These are phyloP conservation scores for Sanderia malayensis DNA, from an alignment of 30 jellyfish, hydroid and myxozoan species.

Conservation along the genomic window DNA sequence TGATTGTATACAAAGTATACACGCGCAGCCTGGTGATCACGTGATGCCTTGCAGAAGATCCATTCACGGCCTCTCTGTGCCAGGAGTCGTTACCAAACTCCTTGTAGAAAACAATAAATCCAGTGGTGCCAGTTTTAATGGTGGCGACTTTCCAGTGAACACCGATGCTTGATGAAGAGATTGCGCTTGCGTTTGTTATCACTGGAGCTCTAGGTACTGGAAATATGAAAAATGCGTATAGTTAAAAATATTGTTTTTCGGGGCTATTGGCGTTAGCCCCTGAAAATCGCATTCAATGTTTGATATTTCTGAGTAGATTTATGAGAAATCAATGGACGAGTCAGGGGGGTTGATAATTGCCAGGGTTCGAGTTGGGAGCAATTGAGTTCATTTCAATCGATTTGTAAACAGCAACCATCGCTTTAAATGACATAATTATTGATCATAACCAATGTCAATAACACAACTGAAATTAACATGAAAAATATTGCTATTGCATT, in stretches of 20 bases:
- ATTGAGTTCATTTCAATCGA: no score
- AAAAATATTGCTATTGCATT: not conserved
- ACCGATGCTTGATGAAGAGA: not conserved
- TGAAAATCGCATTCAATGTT: no score
- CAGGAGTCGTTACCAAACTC: not conserved
- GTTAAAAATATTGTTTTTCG: no score
- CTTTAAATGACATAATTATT: no score
- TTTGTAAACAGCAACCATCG: no score
- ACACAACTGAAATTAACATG: not conserved
- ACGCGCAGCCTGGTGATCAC: not conserved
- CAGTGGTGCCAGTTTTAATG: not conserved
- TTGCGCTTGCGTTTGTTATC: not conserved
- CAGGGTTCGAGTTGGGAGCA: no score
- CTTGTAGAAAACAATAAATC: not conserved
- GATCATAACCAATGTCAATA: not conserved
- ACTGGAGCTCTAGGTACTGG: not conserved
- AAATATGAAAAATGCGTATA: no score
- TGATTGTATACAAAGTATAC: not conserved
- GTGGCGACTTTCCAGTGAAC: not conserved
- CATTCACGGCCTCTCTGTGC: not conserved
- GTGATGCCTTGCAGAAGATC: not conserved
- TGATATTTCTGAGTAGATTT: no score
- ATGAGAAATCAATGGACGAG: no score
- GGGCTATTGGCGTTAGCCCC: no score
- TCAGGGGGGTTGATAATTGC: no score